Conservation (phyloP, 2,113 vertebrate genomes). For the Glareola pratincola region DNA sequence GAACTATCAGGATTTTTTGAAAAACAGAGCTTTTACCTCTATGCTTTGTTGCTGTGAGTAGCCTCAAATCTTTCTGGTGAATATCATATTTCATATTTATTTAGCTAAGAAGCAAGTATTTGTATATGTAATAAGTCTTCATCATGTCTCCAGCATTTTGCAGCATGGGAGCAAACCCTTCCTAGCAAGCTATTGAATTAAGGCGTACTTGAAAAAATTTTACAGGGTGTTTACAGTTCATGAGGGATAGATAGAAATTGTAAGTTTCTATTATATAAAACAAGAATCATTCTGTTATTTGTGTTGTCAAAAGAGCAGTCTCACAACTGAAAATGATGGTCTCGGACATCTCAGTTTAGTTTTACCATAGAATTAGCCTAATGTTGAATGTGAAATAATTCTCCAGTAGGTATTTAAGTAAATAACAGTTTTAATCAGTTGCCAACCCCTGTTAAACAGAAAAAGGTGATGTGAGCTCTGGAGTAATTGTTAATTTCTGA, state of each 20-base stretch:
- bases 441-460: not conserved
- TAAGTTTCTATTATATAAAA: not conserved
- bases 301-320: not conserved
- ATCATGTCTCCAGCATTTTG: not conserved
- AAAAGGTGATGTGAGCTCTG: not conserved
- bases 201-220: not conserved
- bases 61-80: not conserved
- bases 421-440: not conserved
- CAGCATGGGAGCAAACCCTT: not conserved
- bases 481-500: not conserved
- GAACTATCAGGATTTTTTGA: not conserved
- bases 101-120: not conserved
- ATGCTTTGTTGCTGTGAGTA: not conserved
- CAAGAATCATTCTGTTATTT: not conserved
- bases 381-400: not conserved
- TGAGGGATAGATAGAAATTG: not conserved
- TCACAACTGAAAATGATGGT: not conserved
- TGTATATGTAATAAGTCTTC: not conserved
- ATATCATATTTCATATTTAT: not conserved
- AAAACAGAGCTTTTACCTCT: not conserved
- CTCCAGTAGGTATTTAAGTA: not conserved
- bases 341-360: not conserved
- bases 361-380: not conserved
- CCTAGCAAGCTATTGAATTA: not conserved
- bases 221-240: not conserved